Conservation (phyloP, 2,888 invertebrate genomes). For the Mythimna impura region DNA sequence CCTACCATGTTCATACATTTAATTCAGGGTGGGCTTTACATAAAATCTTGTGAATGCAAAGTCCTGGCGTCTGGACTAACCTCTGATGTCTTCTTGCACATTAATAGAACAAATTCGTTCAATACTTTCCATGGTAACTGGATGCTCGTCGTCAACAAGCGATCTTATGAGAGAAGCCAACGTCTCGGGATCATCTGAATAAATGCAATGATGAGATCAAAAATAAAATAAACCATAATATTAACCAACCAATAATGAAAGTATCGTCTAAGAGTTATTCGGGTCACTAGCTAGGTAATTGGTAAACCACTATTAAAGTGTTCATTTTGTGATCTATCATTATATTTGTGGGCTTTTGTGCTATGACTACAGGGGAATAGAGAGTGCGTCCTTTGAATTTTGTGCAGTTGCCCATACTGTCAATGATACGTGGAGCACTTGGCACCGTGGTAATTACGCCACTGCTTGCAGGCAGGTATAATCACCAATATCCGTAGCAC, state of each 20-base stretch:
- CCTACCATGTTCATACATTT: background rate
- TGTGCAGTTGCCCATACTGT: too few relatives aligned
- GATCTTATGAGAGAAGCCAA: slow-evolving; percentile 84
- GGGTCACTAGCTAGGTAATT: background rate
- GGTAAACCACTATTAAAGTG: background rate
- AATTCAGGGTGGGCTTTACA: background rate
- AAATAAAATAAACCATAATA: background rate
- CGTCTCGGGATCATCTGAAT: slow-evolving; percentile 80
- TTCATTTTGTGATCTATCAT: background rate
- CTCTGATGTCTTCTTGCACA: slow-evolving; percentile 80
- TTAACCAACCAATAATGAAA: background rate
- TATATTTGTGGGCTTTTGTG: background rate
- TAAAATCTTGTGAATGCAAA: background rate
- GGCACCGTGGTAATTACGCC: too few relatives aligned
- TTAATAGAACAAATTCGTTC: slow-evolving; percentile 71
- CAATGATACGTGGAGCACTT: too few relatives aligned
- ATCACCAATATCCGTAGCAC: slow-evolving; percentile 73
- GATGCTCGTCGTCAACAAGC: slow-evolving; percentile 74
- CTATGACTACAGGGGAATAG: background rate
- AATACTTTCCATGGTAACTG: slow-evolving; percentile 74
- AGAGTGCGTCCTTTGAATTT: background rate
- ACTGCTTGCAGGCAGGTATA: background rate
- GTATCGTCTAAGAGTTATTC: background rate
- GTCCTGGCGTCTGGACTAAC: slow-evolving; percentile 60
- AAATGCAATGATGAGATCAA: background rate